Conservation (phyloP, 2,113 vertebrate genomes). For the Macquaria australasica region DNA sequence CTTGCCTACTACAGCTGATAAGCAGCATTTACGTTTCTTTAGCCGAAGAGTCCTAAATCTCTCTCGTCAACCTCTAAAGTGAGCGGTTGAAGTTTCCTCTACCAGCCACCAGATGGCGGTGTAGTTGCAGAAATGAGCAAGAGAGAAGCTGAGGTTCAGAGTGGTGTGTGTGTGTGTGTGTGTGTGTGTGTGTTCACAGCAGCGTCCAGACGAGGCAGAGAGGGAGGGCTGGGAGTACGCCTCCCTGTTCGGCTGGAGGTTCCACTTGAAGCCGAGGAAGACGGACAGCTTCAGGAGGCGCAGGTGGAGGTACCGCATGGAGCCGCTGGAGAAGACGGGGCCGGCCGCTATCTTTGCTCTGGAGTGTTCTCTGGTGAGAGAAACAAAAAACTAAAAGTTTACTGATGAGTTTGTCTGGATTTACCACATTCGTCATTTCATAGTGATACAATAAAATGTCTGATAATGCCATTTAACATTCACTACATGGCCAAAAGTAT, state of each 20-base stretch:
- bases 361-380: constrained; percentile 93
- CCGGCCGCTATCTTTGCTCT: constrained; percentile 94
- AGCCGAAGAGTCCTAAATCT: background rate
- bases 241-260: constrained; percentile 96
- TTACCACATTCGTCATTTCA: background rate
- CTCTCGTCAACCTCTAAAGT: background rate
- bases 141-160: background rate
- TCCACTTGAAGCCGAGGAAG: constrained; percentile 92
- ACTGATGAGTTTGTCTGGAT: background rate
- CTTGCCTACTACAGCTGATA: too few relatives aligned
- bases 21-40: background rate
- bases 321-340: constrained; percentile 93
- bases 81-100: background rate
- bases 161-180: constrained; percentile 18
- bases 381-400: background rate
- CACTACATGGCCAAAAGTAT: background rate
- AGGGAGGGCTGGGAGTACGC: constrained; percentile 97
- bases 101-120: constrained; percentile 43
- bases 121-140: constrained; percentile 20
- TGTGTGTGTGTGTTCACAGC: constrained; percentile 78
- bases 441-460: background rate
- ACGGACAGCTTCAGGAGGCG: constrained; percentile 93
- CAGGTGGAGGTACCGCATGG: constrained; percentile 95
- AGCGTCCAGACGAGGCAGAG: constrained; percentile 89
- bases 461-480: background rate